These are phyloP conservation scores for Zaprionus tsacasi DNA, from an alignment of 1,140 invertebrate species.

Conservation along the genomic window DNA sequence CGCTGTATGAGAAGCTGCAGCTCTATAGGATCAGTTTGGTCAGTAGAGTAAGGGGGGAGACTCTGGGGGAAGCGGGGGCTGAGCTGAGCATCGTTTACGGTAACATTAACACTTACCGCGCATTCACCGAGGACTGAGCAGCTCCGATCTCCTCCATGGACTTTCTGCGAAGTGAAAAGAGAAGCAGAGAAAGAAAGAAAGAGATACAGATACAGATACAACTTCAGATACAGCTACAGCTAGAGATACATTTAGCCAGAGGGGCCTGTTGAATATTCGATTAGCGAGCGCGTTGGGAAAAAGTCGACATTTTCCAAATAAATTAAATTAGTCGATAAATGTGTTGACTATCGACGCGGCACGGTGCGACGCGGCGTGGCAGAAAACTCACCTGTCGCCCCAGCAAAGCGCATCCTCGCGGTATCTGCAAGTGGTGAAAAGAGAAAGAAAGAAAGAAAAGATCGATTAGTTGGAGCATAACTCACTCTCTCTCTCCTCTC, in stretches of 20 bases:
- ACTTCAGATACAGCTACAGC: slow-evolving; percentile 25
- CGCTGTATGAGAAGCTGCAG: slow-evolving; percentile 49
- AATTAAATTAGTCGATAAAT: slow-evolving; percentile 84
- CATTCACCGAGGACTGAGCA: slow-evolving; percentile 87
- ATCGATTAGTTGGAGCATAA: slow-evolving; percentile 11
- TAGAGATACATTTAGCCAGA: slow-evolving; percentile 51
- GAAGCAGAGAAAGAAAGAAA: slow-evolving; percentile 35
- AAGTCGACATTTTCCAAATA: slow-evolving; percentile 81
- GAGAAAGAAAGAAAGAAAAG: slow-evolving; percentile 41
- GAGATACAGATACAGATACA: slow-evolving; percentile 33
- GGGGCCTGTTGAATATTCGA: slow-evolving; percentile 73
- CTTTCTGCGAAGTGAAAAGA: slow-evolving; percentile 86
- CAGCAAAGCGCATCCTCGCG: slow-evolving; percentile 91
- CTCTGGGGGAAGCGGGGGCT: neutral
- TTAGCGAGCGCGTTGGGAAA: slow-evolving; percentile 60
- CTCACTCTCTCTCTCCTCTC: slow-evolving; percentile 3
- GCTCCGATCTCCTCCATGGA: slow-evolving; percentile 88
- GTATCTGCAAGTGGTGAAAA: slow-evolving; percentile 86
- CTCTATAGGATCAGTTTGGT: neutral
- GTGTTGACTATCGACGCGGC: slow-evolving; percentile 65
- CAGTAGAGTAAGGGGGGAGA: neutral
- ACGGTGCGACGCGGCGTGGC: slow-evolving; percentile 41
- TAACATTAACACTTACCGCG: slow-evolving; percentile 87
- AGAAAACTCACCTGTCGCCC: slow-evolving; percentile 88
- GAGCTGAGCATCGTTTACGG: slow-evolving; percentile 69